Conservation (phyloP, 2,888 invertebrate genomes). For the Odontocolon sp. region DNA sequence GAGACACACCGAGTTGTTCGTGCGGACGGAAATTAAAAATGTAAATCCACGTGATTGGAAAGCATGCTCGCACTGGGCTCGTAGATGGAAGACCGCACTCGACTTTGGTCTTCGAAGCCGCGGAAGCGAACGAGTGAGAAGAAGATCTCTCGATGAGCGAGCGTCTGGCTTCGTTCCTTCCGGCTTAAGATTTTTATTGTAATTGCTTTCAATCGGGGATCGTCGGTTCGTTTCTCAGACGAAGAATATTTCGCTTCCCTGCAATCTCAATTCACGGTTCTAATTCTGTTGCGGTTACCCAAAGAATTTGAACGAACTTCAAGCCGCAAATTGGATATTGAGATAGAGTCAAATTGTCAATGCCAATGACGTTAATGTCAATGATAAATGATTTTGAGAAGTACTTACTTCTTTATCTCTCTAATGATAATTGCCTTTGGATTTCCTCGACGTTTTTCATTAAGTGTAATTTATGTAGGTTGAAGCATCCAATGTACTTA, state of each 20-base stretch:
- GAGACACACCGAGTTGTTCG: conserved; percentile 31
- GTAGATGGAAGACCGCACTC: conserved; percentile 12
- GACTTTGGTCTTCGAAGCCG: background rate
- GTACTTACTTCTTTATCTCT: too few relatives aligned
- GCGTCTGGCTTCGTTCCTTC: conserved; percentile 59
- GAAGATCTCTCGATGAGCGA: conserved; percentile 35
- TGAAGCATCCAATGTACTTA: conserved; percentile 41
- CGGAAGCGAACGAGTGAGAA: conserved; percentile 42
- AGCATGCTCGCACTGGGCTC: conserved; percentile 45
- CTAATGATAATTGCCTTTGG: too few relatives aligned
- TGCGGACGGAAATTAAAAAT: conserved; percentile 75
- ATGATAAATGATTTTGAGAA: too few relatives aligned
- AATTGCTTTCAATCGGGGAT: conserved; percentile 57
- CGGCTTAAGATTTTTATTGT: conserved; percentile 51
- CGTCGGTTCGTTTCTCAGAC: conserved; percentile 25
- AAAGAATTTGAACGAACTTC: too few relatives aligned
- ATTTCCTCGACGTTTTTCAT: too few relatives aligned
- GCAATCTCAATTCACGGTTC: conserved; percentile 18
- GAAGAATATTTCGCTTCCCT: background rate
- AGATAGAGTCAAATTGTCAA: too few relatives aligned
- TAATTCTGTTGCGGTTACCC: background rate
- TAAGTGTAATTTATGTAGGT: background rate
- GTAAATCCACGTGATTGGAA: conserved; percentile 75
- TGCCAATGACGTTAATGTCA: too few relatives aligned
- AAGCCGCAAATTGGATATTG: too few relatives aligned